Conservation (phyloP, 2,888 invertebrate species). For the Ganaspis brasiliensis region DNA sequence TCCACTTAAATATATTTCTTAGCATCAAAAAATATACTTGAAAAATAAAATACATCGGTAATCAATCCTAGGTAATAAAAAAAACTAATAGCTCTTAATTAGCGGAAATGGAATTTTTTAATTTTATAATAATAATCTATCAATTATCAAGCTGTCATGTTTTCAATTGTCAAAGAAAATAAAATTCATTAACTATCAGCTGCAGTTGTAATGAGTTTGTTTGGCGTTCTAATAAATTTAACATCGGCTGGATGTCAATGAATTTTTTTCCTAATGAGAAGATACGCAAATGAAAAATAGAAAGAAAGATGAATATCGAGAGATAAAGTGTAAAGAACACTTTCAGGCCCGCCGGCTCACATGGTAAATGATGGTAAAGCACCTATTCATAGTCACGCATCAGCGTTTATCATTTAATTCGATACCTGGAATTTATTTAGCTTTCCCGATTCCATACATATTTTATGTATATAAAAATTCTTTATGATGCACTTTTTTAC, state of each 20-base stretch:
- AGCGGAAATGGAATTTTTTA: background rate
- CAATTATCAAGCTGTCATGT: background rate
- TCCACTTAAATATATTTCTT: no score
- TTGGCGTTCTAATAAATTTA: background rate
- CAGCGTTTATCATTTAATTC: slow-evolving; percentile 31
- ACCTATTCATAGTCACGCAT: slow-evolving; percentile 21
- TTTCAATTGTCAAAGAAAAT: background rate
- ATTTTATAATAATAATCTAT: background rate
- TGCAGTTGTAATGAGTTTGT: background rate
- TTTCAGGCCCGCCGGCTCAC: slow-evolving; percentile 41
- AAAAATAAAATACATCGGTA: no score
- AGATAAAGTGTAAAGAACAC: slow-evolving; percentile 32
- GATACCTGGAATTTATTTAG: slow-evolving; percentile 26
- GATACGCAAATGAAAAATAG: background rate
- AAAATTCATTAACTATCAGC: background rate
- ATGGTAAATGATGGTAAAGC: slow-evolving; percentile 12
- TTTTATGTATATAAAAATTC: slow-evolving; percentile 14
- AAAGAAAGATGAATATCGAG: slow-evolving; percentile 15
- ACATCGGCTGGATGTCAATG: background rate
- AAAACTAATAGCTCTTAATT: background rate
- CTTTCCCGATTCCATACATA: slow-evolving; percentile 23
- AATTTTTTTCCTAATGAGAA: background rate
- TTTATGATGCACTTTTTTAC: slow-evolving; percentile 7
- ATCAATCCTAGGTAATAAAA: background rate
- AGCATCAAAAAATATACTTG: no score